Evolutionary conservation across 2,113 vertebrate species (phyloP).

Genomic region (Oncorhynchus keta): DNA sequence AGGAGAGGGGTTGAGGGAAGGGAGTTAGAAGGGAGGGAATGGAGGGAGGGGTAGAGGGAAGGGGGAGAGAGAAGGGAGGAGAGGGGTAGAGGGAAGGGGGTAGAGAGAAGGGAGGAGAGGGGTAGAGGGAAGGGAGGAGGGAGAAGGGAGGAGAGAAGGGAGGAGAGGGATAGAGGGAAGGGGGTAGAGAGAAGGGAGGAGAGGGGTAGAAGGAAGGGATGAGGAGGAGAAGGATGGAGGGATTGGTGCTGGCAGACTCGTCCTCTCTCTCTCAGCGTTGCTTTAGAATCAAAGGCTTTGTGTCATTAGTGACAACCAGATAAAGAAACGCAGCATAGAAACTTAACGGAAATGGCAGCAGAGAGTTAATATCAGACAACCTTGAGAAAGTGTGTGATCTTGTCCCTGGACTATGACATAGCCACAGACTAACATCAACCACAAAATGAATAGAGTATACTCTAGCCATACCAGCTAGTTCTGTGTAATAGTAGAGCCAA

Average conservation of each 20-base stretch:
- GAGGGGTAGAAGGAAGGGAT: neutral
- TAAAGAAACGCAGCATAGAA: slow-evolving; percentile 29
- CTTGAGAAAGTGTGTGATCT: neutral
- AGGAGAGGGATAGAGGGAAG: neutral
- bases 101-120: neutral
- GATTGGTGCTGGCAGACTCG: slow-evolving; percentile 15
- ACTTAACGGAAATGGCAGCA: neutral
- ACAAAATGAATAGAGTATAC: neutral
- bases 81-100: neutral
- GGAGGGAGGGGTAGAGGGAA: neutral
- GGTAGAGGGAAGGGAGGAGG: neutral
- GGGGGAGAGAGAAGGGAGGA: neutral
- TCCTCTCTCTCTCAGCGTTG: slow-evolving; percentile 28
- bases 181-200: neutral
- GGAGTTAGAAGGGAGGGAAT: neutral
- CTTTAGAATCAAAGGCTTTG: slow-evolving; percentile 64
- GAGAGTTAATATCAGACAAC: slow-evolving; percentile 6
- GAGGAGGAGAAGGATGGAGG: neutral
- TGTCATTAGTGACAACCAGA: slow-evolving; percentile 59
- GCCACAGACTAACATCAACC: neutral
- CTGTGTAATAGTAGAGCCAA: no score
- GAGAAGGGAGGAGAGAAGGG: neutral
- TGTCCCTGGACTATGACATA: neutral
- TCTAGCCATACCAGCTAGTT: no score
- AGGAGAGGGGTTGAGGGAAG: neutral